Percentiles rank a stretch among this genome's conserved stretches.
These are phyloP conservation scores for Thaumetopoea pityocampa DNA, from an alignment of 1,140 invertebrate species.

Conservation along the genomic window DNA sequence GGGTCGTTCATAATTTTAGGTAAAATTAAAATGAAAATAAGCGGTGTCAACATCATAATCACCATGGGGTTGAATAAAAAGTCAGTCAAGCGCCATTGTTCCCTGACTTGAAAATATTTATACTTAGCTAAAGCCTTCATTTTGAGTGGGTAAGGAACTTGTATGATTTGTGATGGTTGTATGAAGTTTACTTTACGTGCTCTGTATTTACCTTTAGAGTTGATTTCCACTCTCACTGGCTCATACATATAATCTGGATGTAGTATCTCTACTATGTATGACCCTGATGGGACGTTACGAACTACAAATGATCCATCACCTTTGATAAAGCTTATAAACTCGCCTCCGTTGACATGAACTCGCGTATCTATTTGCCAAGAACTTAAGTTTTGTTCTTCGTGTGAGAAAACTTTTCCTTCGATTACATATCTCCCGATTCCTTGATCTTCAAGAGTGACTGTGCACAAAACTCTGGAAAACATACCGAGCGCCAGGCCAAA, in stretches of 20 bases:
- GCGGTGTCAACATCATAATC: slow-evolving; percentile 96
- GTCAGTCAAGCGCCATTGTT: slow-evolving; percentile 95
- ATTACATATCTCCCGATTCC: slow-evolving; percentile 81
- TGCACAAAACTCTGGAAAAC: slow-evolving; percentile 24
- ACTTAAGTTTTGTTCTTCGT: slow-evolving; percentile 76
- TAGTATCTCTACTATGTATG: slow-evolving; percentile 95
- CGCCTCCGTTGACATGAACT: slow-evolving; percentile 91
- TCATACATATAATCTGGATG: slow-evolving; percentile 95
- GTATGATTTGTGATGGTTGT: slow-evolving; percentile 90
- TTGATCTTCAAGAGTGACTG: slow-evolving; percentile 75
- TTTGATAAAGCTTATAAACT: slow-evolving; percentile 90
- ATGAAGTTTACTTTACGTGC: slow-evolving; percentile 96
- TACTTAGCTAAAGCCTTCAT: slow-evolving; percentile 89
- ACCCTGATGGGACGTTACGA: slow-evolving; percentile 93
- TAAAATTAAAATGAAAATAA: slow-evolving; percentile 93
- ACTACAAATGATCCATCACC: slow-evolving; percentile 96
- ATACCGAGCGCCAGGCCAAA: slow-evolving; percentile 4
- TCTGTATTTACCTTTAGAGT: slow-evolving; percentile 96
- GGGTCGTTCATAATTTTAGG: slow-evolving; percentile 98
- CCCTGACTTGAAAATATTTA: slow-evolving; percentile 94
- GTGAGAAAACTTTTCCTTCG: slow-evolving; percentile 88
- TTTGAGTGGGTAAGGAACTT: slow-evolving; percentile 93
- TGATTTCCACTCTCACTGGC: slow-evolving; percentile 95
- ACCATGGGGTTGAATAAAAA: slow-evolving; percentile 98
- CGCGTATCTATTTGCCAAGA: slow-evolving; percentile 88